Evolutionary conservation across 2,888 invertebrate genomes (phyloP).

Genomic region (Acleris cristana): DNA sequence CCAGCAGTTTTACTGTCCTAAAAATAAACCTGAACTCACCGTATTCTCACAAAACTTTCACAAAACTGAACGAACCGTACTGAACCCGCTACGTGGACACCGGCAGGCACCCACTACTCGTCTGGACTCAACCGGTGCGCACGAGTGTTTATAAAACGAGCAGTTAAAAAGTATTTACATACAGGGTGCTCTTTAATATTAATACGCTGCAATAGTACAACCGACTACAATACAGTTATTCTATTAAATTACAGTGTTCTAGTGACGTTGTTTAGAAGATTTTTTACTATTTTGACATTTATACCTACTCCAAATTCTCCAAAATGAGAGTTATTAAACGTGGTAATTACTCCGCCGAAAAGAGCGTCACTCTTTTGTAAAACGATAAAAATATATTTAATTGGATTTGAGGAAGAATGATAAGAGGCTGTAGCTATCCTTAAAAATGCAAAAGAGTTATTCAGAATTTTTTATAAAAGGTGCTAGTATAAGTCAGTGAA

Average conservation of each 20-base stretch:
- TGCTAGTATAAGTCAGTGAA: no score
- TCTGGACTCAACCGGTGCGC: constrained; percentile 50
- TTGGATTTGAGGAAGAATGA: not conserved
- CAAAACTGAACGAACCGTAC: constrained; percentile 34
- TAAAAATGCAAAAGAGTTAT: no score
- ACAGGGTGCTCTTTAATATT: constrained; percentile 31
- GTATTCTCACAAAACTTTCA: constrained; percentile 30
- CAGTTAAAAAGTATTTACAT: constrained; percentile 56
- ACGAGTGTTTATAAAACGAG: constrained; percentile 65
- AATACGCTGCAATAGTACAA: not conserved
- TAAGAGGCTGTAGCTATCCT: no score
- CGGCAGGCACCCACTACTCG: constrained; percentile 60
- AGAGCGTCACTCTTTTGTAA: no score
- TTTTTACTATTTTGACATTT: no score
- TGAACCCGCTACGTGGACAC: constrained; percentile 58
- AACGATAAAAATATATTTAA: no score
- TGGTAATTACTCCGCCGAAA: no score
- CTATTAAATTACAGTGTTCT: not conserved
- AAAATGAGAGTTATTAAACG: no score
- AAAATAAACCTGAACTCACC: constrained; percentile 11
- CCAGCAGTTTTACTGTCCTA: no score
- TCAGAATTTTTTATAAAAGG: no score
- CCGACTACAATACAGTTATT: not conserved
- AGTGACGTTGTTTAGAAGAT: no score
- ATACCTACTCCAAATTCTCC: no score